phyloP scores from a whole-genome alignment of 2,888 invertebrate genomes.

The Neuroscelio doddi region DNA sequence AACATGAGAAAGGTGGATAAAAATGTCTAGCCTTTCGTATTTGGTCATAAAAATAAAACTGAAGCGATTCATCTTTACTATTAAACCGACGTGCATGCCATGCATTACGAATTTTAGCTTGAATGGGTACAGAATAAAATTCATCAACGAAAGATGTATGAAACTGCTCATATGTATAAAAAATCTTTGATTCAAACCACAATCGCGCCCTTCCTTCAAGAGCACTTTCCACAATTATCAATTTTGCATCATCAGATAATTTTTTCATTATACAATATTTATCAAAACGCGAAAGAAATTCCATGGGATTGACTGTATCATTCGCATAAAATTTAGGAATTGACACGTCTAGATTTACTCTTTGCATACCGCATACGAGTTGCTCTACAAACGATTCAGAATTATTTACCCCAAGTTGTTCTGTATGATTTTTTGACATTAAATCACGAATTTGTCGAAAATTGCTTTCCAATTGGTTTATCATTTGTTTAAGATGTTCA shows the following conservation, averaged over 20 bases:
- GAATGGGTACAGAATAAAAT: too few relatives aligned
- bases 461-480: too few relatives aligned
- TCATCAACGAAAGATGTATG: too few relatives aligned
- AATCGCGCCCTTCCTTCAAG: constrained; percentile 1
- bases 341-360: neutral
- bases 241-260: neutral
- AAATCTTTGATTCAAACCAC: neutral
- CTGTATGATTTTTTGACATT: too few relatives aligned
- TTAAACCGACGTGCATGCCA: neutral
- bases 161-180: neutral
- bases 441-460: too few relatives aligned
- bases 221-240: neutral
- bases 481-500: too few relatives aligned
- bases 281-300: constrained; percentile 1
- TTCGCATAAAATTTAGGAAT: neutral
- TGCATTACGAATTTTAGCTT: neutral
- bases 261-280: neutral
- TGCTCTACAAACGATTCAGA: too few relatives aligned
- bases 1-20: neutral
- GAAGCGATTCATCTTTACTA: neutral
- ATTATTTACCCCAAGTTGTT: too few relatives aligned
- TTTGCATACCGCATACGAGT: too few relatives aligned
- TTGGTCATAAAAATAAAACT: neutral
- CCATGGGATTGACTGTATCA: neutral
- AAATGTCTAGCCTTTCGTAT: neutral